These are phyloP conservation scores for Grapholita molesta DNA, from an alignment of 1,140 invertebrate genomes.

Conservation along the genomic window DNA sequence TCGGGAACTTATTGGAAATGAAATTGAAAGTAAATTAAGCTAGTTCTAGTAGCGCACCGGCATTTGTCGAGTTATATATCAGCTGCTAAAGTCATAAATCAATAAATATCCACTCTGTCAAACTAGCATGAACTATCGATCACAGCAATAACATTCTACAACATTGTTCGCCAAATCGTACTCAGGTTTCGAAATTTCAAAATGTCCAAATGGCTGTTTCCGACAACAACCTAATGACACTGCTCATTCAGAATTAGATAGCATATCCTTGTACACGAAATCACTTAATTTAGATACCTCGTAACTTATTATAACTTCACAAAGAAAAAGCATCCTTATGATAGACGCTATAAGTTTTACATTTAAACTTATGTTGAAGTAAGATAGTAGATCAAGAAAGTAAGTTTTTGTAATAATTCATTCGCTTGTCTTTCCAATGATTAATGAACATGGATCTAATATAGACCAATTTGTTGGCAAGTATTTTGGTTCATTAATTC, in stretches of 20 bases:
- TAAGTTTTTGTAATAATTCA: not conserved
- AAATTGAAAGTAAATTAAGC: too few relatives aligned
- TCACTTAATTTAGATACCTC: not conserved
- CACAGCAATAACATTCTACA: not conserved
- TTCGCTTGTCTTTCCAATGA: not conserved
- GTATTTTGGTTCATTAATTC: not conserved
- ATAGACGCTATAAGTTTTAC: not conserved
- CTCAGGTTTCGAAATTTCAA: not conserved
- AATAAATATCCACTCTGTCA: not conserved
- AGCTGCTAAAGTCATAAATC: not conserved
- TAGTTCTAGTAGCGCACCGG: too few relatives aligned
- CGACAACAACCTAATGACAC: not conserved
- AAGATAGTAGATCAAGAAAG: not conserved
- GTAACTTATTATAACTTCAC: not conserved
- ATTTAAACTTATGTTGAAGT: not conserved
- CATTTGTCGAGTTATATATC: too few relatives aligned
- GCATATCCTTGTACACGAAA: constrained; percentile 7
- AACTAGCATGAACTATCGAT: not conserved
- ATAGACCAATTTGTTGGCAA: not conserved
- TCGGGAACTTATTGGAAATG: too few relatives aligned
- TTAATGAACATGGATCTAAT: constrained; percentile 8
- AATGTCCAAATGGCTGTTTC: constrained; percentile 1
- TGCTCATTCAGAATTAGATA: constrained; percentile 5
- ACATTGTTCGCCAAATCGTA: constrained; percentile 3
- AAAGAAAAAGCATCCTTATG: not conserved